Conservation (phyloP, 2,888 invertebrate species). For the Mythimna loreyi region DNA sequence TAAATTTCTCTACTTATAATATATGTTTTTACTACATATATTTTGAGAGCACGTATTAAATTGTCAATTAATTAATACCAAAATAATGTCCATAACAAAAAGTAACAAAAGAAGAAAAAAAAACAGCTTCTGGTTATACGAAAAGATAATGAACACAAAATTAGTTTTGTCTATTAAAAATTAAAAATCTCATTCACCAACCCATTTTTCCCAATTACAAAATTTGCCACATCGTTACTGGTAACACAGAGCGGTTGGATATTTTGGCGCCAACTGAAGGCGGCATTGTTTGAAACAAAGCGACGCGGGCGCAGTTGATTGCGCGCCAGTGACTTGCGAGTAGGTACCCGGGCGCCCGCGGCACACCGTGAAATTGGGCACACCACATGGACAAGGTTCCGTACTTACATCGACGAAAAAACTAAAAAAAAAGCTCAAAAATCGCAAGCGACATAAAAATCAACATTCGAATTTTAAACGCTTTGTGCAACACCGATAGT, state of each 20-base stretch:
- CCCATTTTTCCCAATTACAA: slow-evolving; percentile 41
- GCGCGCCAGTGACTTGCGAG: slow-evolving; percentile 82
- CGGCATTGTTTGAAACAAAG: slow-evolving; percentile 80
- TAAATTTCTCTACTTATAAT: not conserved
- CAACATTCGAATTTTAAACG: not conserved
- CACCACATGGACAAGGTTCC: slow-evolving; percentile 63
- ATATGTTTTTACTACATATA: not conserved
- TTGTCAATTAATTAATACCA: not conserved
- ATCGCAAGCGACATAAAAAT: not conserved
- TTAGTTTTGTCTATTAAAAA: slow-evolving; percentile 27
- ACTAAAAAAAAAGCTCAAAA: not conserved
- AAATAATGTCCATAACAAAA: not conserved
- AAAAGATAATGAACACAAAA: slow-evolving; percentile 20
- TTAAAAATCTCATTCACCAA: slow-evolving; percentile 21
- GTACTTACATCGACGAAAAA: slow-evolving; percentile 53
- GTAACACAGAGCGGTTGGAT: slow-evolving; percentile 37
- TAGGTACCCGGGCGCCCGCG: slow-evolving; percentile 55
- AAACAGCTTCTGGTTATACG: not conserved
- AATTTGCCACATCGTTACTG: slow-evolving; percentile 61
- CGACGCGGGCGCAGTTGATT: slow-evolving; percentile 78
- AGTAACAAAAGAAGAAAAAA: not conserved
- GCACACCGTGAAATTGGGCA: slow-evolving; percentile 74
- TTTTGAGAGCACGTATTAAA: not conserved
- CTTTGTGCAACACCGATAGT: not conserved
- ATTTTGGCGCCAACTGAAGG: slow-evolving; percentile 72